A percentile compares a stretch with the other conserved stretches of the same genome.
phyloP scores from a whole-genome alignment of 2,797 vertebrate genomes.

The Epinephelus awoara region DNA sequence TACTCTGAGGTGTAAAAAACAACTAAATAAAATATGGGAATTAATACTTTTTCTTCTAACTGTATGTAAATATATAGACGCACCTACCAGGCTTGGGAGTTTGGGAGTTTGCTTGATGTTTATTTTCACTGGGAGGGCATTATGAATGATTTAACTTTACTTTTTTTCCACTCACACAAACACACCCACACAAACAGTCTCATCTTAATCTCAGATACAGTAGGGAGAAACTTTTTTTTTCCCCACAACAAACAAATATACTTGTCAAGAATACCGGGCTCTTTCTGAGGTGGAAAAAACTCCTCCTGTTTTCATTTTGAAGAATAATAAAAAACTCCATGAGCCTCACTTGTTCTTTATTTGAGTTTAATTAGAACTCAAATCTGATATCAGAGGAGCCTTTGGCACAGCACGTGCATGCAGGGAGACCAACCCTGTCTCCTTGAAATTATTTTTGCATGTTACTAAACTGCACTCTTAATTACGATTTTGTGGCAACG shows the following conservation, averaged over 20 bases:
- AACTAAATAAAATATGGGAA: slow-evolving; percentile 20
- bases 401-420: too few species aligned
- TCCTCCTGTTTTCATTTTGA: too few species aligned
- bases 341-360: too few species aligned
- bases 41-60: not conserved
- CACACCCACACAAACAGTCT: not conserved
- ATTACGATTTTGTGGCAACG: too few species aligned
- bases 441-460: too few species aligned
- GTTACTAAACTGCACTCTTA: too few species aligned
- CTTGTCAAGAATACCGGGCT: not conserved
- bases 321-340: too few species aligned
- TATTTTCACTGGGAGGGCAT: slow-evolving; percentile 1
- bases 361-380: too few species aligned
- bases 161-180: slow-evolving; percentile 4
- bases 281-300: not conserved
- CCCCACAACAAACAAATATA: slow-evolving; percentile 9
- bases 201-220: not conserved
- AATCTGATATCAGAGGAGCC: too few species aligned
- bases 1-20: slow-evolving; percentile 11
- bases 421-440: too few species aligned
- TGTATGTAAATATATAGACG: slow-evolving; percentile 14
- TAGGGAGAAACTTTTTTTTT: not conserved
- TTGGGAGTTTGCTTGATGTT: not conserved
- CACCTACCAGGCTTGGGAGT: not conserved
- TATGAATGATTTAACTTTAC: slow-evolving; percentile 21